Conservation (phyloP, 1,140 invertebrate species). For the Cydia splendana region DNA sequence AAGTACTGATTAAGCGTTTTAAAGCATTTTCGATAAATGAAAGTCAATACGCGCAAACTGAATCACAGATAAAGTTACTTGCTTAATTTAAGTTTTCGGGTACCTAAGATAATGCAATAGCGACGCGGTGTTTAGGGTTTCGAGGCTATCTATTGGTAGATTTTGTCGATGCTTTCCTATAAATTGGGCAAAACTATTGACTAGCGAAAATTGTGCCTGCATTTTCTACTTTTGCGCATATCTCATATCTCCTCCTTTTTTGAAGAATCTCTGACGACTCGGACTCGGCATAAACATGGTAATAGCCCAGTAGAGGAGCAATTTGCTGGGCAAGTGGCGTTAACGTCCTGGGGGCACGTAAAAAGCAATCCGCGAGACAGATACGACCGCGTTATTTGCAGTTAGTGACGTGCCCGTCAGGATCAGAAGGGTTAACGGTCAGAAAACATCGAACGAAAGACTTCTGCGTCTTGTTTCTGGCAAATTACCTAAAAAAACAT, state of each 20-base stretch:
- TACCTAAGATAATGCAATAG: too few species aligned
- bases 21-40: too few species aligned
- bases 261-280: not conserved
- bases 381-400: slow-evolving; percentile 36
- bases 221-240: slow-evolving; percentile 17
- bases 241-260: not conserved
- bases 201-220: not conserved
- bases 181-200: too few species aligned
- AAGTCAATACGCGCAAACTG: too few species aligned
- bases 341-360: slow-evolving; percentile 38
- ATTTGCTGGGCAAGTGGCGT: slow-evolving; percentile 39
- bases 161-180: too few species aligned
- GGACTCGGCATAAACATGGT: slow-evolving; percentile 31
- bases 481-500: not conserved
- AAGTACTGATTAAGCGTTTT: too few species aligned
- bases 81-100: too few species aligned
- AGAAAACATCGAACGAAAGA: not conserved
- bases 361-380: slow-evolving; percentile 39
- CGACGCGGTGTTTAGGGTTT: too few species aligned
- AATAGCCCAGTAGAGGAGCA: slow-evolving; percentile 34
- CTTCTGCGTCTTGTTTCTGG: not conserved
- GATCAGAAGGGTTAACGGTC: slow-evolving; percentile 7
- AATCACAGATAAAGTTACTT: too few species aligned
- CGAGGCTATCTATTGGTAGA: too few species aligned
- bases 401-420: slow-evolving; percentile 26